Evolutionary conservation across 2,113 vertebrate genomes (phyloP), one percentile per base, ranked within the genome.

Genomic region (Saccopteryx bilineata): DNA sequence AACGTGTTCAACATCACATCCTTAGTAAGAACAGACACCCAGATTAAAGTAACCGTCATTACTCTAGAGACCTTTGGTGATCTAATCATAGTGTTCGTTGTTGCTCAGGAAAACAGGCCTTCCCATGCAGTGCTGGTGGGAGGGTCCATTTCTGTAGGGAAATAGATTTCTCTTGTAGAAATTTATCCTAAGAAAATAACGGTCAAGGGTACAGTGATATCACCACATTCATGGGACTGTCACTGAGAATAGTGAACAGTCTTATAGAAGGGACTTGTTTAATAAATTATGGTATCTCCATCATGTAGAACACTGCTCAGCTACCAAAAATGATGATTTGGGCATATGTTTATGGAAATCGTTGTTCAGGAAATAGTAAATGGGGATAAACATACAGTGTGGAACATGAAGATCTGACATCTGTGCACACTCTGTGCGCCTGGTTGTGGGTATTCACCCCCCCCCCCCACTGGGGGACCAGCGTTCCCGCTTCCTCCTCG

Each of bases 311-410:
- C 23, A 39, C 48, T 69, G 26, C 60, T 28, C 24, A 54, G 5
- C 90, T 33, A 0, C 80, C 78, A 39, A 10, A 85, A 61, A 63
- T 14, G 17, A 68, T 26, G 60, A 23, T 28, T 75, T 88, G 54
- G 26, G 74, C 33, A 8, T 83, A 17, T 60, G 56, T 87, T 93
- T 71, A 7, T 91, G 52, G 84, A 78, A 84, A 54, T 39, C 39
- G 26, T 50, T 74, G 46, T 78, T 96, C 52, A 75, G 89, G 91
- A 60, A 92, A 56, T 93, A 61, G 28, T 76, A 76, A 85, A 46
- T 71, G 61, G 39, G 17, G 24, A 31, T 82, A 74, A 92, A 31
- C 39, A 72, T 18, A 13, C 4, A 19, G 31, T 6, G 1, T 61
- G 56, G 56, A 39, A 72, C 21, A 11, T 72, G 76, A 66, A 19